phyloP scores from a whole-genome alignment of 1,140 invertebrate genomes.

The Aphaenogaster rudis region DNA sequence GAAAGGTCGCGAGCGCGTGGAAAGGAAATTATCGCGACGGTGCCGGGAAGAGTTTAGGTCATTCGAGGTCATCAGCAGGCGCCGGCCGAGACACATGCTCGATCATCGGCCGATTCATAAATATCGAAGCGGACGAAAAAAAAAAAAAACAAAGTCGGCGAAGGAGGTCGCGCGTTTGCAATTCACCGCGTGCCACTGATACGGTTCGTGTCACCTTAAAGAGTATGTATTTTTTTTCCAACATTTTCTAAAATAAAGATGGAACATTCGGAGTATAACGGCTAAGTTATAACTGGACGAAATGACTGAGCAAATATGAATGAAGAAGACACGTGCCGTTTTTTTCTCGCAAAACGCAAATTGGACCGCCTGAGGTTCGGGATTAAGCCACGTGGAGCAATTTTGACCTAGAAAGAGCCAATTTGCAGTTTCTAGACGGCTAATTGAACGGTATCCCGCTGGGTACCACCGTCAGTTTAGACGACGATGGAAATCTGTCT shows the following conservation, averaged over 20 bases:
- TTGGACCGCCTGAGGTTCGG: background rate
- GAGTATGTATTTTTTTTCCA: background rate
- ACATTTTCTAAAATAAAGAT: background rate
- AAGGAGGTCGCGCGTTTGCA: slow-evolving; percentile 29
- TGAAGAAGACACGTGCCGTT: slow-evolving; percentile 1
- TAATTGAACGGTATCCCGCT: slow-evolving; percentile 38
- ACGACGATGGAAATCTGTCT: background rate
- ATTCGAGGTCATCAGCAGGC: slow-evolving; percentile 41
- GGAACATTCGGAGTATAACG: background rate
- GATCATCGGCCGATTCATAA: slow-evolving; percentile 67
- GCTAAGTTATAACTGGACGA: background rate
- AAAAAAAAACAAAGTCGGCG: slow-evolving; percentile 28
- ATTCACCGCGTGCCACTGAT: background rate
- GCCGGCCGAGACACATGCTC: slow-evolving; percentile 41
- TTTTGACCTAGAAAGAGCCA: slow-evolving; percentile 3
- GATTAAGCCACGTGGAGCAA: slow-evolving; percentile 18
- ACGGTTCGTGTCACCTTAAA: background rate
- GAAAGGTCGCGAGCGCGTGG: slow-evolving; percentile 29
- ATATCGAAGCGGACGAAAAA: slow-evolving; percentile 49
- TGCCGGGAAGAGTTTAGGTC: slow-evolving; percentile 34
- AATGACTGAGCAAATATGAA: background rate
- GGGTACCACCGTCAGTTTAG: background rate
- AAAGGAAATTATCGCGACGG: slow-evolving; percentile 50
- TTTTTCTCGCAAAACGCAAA: background rate
- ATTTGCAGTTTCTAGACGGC: background rate